phyloP scores from a whole-genome alignment of 2,113 vertebrate species.

The Pimephales promelas region DNA sequence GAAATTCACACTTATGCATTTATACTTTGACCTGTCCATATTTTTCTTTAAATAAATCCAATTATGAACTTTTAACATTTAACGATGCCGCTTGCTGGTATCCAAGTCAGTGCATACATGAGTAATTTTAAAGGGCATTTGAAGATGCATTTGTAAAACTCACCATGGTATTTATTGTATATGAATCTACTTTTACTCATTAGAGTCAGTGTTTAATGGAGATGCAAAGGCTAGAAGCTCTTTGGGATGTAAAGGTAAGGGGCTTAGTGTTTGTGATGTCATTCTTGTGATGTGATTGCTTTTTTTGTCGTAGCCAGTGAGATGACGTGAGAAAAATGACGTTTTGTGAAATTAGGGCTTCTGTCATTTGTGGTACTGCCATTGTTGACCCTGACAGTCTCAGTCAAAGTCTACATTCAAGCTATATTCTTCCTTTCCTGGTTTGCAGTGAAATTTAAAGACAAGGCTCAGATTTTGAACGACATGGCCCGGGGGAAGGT shows the following conservation, averaged over 20 bases:
- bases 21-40: not conserved
- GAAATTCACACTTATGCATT: not conserved
- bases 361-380: constrained; percentile 12
- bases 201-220: constrained; percentile 60
- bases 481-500: constrained; percentile 76
- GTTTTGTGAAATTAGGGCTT: not conserved
- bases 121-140: not conserved
- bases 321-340: not conserved
- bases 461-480: constrained; percentile 82
- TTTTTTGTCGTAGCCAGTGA: constrained; percentile 16
- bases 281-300: constrained; percentile 32
- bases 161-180: constrained; percentile 30
- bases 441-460: constrained; percentile 84
- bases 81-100: not conserved
- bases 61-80: not conserved
- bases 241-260: constrained; percentile 61
- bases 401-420: constrained; percentile 40
- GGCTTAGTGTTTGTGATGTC: constrained; percentile 42
- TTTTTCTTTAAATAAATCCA: not conserved
- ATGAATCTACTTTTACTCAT: constrained; percentile 55
- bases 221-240: constrained; percentile 55
- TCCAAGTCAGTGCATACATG: not conserved
- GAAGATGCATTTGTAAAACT: constrained; percentile 4
- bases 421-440: constrained; percentile 65
- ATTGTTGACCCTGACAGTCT: constrained; percentile 20